Evolutionary conservation across 2,113 vertebrate genomes (phyloP).

Genomic region (Papio anubis): DNA sequence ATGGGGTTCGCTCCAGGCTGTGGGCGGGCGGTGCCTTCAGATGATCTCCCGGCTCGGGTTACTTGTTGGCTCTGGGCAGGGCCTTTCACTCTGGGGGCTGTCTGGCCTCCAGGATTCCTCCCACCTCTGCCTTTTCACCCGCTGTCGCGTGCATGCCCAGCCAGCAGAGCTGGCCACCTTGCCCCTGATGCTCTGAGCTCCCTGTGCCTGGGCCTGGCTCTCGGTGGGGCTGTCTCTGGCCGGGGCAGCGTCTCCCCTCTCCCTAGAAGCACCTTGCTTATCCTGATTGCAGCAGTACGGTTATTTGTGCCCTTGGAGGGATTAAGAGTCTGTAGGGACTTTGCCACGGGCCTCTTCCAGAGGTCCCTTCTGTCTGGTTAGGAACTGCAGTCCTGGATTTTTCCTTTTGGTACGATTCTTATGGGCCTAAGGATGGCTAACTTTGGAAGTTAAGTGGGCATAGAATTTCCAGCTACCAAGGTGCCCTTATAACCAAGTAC

Average conservation of each 20-base stretch:
- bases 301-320: fast-evolving
- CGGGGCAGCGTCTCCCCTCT: not conserved
- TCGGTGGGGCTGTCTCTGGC: not conserved
- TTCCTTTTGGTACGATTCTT: not conserved
- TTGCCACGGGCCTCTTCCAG: not conserved
- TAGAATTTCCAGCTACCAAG: not conserved
- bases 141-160: not conserved
- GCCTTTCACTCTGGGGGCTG: conserved; percentile 64
- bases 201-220: not conserved
- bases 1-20: conserved; percentile 57
- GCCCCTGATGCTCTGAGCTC: not conserved
- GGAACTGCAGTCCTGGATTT: not conserved
- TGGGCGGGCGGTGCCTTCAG: conserved; percentile 71
- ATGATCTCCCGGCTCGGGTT: conserved; percentile 65
- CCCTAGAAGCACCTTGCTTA: not conserved
- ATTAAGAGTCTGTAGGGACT: not conserved
- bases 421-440: not conserved
- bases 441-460: not conserved
- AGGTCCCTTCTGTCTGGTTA: not conserved
- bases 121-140: conserved; percentile 53
- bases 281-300: fast-evolving
- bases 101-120: conserved; percentile 66
- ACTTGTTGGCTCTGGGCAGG: conserved; percentile 51
- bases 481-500: not conserved
- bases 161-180: not conserved